Evolutionary conservation across 2,113 vertebrate genomes (phyloP).

Genomic region (Atrichornis clamosus): DNA sequence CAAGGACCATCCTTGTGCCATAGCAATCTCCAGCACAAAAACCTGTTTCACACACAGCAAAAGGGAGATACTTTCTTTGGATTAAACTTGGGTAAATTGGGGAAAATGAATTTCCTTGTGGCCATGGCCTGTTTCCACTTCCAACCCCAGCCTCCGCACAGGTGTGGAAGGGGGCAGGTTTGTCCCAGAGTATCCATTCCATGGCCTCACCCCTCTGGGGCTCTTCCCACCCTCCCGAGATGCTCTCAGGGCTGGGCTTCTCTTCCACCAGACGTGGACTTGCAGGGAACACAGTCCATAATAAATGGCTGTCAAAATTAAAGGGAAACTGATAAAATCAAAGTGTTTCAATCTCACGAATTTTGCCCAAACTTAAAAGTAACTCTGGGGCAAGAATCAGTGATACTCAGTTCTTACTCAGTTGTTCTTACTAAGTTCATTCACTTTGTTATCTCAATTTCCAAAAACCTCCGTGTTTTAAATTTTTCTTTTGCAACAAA

Average conservation of each 20-base stretch:
- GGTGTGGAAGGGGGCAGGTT: background rate
- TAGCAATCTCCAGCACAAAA: background rate
- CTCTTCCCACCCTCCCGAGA: background rate
- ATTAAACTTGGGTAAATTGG: background rate
- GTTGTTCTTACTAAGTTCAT: background rate
- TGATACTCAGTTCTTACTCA: background rate
- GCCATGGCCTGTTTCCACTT: background rate
- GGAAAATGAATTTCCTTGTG: background rate
- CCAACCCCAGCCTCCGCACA: background rate
- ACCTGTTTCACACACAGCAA: background rate
- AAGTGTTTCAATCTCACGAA: background rate
- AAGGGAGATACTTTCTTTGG: background rate
- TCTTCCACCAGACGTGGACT: background rate
- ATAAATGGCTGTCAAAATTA: background rate
- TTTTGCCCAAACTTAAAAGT: background rate
- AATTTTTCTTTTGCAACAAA: background rate
- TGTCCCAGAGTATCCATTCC: background rate
- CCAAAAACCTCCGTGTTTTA: background rate
- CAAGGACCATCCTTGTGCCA: background rate
- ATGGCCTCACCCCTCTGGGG: background rate
- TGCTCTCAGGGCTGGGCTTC: background rate
- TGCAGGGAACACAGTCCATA: background rate
- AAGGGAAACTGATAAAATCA: rapidly evolving
- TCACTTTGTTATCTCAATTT: background rate
- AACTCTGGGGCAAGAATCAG: background rate